Evolutionary conservation across 1,140 invertebrate species (phyloP).

Genomic region (Drosophila neocordata): DNA sequence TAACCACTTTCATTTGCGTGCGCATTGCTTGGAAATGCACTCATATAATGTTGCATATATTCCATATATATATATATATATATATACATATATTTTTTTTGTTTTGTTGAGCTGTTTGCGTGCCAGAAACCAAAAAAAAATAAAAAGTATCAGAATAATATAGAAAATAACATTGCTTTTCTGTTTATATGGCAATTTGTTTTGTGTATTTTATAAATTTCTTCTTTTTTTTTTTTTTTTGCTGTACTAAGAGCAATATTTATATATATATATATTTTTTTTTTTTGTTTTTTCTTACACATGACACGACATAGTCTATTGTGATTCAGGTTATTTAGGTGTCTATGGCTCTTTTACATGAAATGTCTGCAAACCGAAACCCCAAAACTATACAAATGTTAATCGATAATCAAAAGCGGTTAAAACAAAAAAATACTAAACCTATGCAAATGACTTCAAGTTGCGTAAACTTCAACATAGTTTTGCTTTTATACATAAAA

Average conservation of each 20-base stretch:
- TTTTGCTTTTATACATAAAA: neutral
- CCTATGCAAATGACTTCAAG: constrained; percentile 22
- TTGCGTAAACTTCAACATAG: constrained; percentile 38
- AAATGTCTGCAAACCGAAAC: neutral
- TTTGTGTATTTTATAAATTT: constrained; percentile 58
- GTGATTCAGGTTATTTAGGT: constrained; percentile 4
- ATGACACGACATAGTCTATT: neutral
- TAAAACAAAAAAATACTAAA: constrained; percentile 43
- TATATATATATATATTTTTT: neutral
- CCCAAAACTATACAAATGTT: constrained; percentile 34
- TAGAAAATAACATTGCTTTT: constrained; percentile 51
- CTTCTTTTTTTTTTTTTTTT: constrained; percentile 18
- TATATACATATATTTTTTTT: too few relatives aligned
- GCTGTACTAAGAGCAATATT: constrained; percentile 20
- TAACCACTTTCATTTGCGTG: constrained; percentile 37
- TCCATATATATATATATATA: too few relatives aligned
- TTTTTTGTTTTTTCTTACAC: neutral
- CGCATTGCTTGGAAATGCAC: constrained; percentile 39
- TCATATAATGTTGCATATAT: constrained; percentile 37
- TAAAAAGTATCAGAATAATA: neutral
- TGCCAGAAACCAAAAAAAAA: constrained; percentile 44
- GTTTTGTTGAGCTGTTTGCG: constrained; percentile 37
- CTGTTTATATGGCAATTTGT: constrained; percentile 39
- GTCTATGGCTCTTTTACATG: constrained; percentile 3
- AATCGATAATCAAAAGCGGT: constrained; percentile 53